Base-by-base conservation (phyloP, 2,113 vertebrate species). In the Penelope pileata region DNA sequence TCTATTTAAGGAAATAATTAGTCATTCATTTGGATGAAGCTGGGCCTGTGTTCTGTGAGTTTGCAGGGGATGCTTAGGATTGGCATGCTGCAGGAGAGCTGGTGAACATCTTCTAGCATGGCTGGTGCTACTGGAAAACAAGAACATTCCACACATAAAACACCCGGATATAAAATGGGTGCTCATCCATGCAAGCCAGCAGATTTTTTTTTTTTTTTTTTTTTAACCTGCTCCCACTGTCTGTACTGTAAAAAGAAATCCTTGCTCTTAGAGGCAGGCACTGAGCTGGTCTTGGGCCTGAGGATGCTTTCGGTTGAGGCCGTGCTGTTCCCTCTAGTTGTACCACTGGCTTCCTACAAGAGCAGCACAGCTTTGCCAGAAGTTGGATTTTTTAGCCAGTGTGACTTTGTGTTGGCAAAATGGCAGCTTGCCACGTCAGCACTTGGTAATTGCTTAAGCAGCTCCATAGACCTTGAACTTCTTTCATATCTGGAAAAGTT, bases 401-500 rank as follows among this genome's bases (percentile, higher is more conserved):
- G 84, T 79, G 78, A 45, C 70, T 82, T 79, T 85, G 48, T 76
- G 53, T 85, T 87, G 85, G 29, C 59, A 45, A 58, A 90, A 73
- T 4, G 16, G 50, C 58, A 36, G 17, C 54, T 76, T 79, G 45
- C 58, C 1, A 0, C 75, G 34, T 83, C 9, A 3, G 54, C 95
- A 40, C 91, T 58, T 9, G 0, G 40, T 83, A 80, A 91, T 77
- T 90, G 67, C 73, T 93, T 69, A 34, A 85, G 81, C 91, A 90
- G 91, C 67, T n/a, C 3, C 0, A 0, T 76, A 64, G 40, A 63
- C 38, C 67, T 72, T 60, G 40, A 89, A 48, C 22, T 69, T 76
- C 86, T 91, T 82, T 93, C 58, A n/a, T 79, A 83, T 87, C 84
- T 90, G 93, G 94, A 66, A 76, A 76, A 94, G 84, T 60, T 85